Evolutionary conservation across 2,797 vertebrate species (phyloP).

Genomic region (Poeciliopsis turneri): DNA sequence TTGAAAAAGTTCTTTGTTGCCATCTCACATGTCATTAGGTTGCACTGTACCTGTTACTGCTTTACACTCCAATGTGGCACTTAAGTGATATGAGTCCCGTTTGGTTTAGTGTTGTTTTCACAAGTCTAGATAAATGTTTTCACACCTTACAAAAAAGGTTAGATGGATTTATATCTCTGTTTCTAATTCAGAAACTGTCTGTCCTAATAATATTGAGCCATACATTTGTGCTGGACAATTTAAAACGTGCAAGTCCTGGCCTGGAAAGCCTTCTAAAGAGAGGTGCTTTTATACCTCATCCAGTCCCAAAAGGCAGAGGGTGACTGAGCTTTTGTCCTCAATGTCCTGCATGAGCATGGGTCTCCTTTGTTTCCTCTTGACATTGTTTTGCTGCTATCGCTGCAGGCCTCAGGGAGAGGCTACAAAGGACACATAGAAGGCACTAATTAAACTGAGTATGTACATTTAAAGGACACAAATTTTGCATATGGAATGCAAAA

Average conservation of each 20-base stretch:
- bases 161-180: neutral
- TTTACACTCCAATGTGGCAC: neutral
- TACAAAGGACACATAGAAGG: slow-evolving; percentile 50
- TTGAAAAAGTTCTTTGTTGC: neutral
- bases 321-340: slow-evolving; percentile 58
- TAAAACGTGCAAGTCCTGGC: slow-evolving; percentile 12
- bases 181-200: slow-evolving; percentile 15
- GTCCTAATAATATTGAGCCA: slow-evolving; percentile 9
- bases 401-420: slow-evolving; percentile 44
- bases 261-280: slow-evolving; percentile 33
- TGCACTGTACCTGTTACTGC: neutral
- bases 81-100: neutral
- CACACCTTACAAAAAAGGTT: neutral
- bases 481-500: slow-evolving; percentile 14
- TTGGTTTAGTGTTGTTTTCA: neutral
- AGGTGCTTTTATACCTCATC: slow-evolving; percentile 37
- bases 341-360: slow-evolving; percentile 42
- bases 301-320: slow-evolving; percentile 35
- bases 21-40: neutral
- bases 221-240: slow-evolving; percentile 33
- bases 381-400: slow-evolving; percentile 55
- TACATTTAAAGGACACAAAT: slow-evolving; percentile 16
- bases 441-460: slow-evolving; percentile 31
- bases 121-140: neutral
- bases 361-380: slow-evolving; percentile 35